Conservation (phyloP, 2,113 vertebrate species). For the Larimichthys polyactis region DNA sequence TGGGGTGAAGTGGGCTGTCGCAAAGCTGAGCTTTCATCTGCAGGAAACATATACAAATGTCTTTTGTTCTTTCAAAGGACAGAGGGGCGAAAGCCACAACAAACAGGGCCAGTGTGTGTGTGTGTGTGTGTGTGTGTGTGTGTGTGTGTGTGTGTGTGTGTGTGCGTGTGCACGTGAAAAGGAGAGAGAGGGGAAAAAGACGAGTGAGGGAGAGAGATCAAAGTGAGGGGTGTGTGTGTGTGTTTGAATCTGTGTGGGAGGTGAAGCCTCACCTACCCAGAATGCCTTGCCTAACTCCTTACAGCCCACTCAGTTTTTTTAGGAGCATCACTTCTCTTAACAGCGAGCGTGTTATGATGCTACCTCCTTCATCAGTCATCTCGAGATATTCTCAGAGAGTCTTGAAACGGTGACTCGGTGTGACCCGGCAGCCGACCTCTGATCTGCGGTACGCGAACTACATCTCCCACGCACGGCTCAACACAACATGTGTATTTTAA, state of each 20-base stretch:
- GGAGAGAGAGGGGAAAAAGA: constrained; percentile 33
- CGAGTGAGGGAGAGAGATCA: constrained; percentile 53
- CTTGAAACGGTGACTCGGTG: constrained; percentile 40
- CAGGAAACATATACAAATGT: constrained; percentile 65
- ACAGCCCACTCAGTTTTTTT: constrained; percentile 73
- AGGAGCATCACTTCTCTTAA: constrained; percentile 63
- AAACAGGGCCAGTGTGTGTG: constrained; percentile 55
- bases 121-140: constrained; percentile 14
- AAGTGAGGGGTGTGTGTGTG: constrained; percentile 68
- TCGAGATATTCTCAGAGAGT: constrained; percentile 62
- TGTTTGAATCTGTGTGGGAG: constrained; percentile 78
- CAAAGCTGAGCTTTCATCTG: constrained; percentile 77
- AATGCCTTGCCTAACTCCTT: constrained; percentile 76
- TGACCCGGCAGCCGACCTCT: constrained; percentile 41
- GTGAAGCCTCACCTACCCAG: constrained; percentile 79
- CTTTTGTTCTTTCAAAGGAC: constrained; percentile 77
- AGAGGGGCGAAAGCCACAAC: constrained; percentile 71
- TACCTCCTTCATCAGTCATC: constrained; percentile 56
- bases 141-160: constrained; percentile 28
- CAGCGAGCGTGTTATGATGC: constrained; percentile 33
- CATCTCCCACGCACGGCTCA: constrained; percentile 41
- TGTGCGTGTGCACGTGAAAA: constrained; percentile 35
- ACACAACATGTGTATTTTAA: neutral
- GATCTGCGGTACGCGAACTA: constrained; percentile 22
- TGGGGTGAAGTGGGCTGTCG: constrained; percentile 60